Evolutionary conservation across 2,888 invertebrate species (phyloP), one percentile per base, ranked within the genome.

Genomic region (Eristalis arbustorum): DNA sequence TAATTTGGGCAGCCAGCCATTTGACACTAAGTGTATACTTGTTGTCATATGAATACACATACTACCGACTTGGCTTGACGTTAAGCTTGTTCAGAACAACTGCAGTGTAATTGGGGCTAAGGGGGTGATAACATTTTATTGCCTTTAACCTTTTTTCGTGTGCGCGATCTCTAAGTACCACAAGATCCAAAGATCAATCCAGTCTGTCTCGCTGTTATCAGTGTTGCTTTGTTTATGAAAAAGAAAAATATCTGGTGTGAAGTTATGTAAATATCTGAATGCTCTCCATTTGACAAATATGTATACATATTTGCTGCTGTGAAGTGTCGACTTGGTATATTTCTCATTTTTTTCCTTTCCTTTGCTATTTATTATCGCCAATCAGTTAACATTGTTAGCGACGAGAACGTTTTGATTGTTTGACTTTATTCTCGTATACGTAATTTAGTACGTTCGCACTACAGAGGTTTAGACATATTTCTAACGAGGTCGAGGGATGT

Each of bases 41-140:
- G 18, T 59, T 64, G 40, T 14, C 1, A 40, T 66, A 42, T 59
- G 61, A 74, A 40, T 28, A 40, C 31, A 59, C n/a, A 64, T 37
- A 49, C 57, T 64, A 31, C 23, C 14, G 11, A 37, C 40, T 63
- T 8, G 64, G 63, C 71, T 61, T 23, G 18, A 40, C 13, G 59
- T 14, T 59, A 49, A 25, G n/a, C 57, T 22, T 11, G 34, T 71
- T 57, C 40, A 25, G n/a, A 68, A 14, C 69, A 69, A 68, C 22
- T 28, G 14, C 22, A 49, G 42, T 72, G 31, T 66, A 79, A 79
- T 69, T 69, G 81, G 69, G 59, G 25, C 42, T 31, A 66, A 34
- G 59, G 61, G 71, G 59, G 49, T 61, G 81, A 76, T 76, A 81
- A 66, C 76, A 76, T 59, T 64, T 74, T 13, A 25, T 22, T 4